These are phyloP conservation scores for Phymastichus coffea DNA, from an alignment of 1,140 invertebrate species.

Conservation along the genomic window DNA sequence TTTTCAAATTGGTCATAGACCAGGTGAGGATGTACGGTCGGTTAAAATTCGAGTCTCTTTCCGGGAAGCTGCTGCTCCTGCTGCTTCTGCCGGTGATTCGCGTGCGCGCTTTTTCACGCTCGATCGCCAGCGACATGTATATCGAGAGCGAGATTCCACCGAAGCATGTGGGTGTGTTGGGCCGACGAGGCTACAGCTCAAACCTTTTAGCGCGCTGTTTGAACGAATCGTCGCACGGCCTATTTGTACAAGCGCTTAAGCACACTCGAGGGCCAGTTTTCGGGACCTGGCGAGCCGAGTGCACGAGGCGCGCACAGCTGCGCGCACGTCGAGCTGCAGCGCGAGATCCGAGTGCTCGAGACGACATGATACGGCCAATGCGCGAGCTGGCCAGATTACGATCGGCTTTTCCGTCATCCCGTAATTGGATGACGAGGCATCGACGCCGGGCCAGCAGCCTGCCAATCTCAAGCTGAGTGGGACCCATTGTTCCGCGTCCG, in stretches of 20 bases:
- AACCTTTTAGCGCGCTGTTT: slow-evolving; percentile 56
- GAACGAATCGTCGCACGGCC: slow-evolving; percentile 44
- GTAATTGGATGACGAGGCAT: background rate
- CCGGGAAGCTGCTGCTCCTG: too few species aligned
- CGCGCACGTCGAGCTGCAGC: slow-evolving; percentile 30
- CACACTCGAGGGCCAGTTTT: slow-evolving; percentile 34
- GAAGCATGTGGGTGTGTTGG: slow-evolving; percentile 42
- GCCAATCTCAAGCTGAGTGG: background rate
- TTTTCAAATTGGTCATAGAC: slow-evolving; percentile 27
- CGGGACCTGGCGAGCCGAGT: background rate
- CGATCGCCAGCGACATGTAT: too few species aligned
- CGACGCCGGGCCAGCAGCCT: background rate
- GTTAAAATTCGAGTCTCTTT: too few species aligned
- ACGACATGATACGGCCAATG: slow-evolving; percentile 14
- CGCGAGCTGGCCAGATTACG: slow-evolving; percentile 1
- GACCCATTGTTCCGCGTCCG: background rate
- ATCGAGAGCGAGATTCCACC: too few species aligned
- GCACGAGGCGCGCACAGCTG: too few species aligned
- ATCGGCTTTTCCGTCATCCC: background rate
- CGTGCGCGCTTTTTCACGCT: too few species aligned
- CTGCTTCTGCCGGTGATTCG: too few species aligned
- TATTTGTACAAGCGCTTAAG: slow-evolving; percentile 56
- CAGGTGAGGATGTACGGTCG: slow-evolving; percentile 24
- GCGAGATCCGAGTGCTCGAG: slow-evolving; percentile 34
- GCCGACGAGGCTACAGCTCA: slow-evolving; percentile 53